A percentile compares a stretch with the other conserved stretches of the same genome.
These are phyloP conservation scores for Marronus borbonicus DNA, from an alignment of 2,888 invertebrate species.

Conservation along the genomic window DNA sequence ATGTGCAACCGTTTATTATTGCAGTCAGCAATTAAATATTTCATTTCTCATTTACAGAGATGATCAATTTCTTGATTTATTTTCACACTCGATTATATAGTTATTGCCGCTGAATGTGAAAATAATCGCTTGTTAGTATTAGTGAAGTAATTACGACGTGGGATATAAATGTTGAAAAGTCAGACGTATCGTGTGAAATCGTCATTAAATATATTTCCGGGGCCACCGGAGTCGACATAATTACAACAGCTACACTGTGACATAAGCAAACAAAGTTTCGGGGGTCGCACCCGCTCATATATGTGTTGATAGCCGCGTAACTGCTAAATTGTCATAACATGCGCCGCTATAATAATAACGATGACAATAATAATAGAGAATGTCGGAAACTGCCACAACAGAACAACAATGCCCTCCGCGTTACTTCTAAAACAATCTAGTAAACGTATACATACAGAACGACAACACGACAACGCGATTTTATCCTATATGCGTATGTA, in stretches of 20 bases:
- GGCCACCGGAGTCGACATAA: slow-evolving; percentile 43
- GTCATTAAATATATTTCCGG: slow-evolving; percentile 37
- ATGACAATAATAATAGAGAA: slow-evolving; percentile 46
- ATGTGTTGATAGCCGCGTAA: slow-evolving; percentile 38
- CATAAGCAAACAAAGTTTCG: slow-evolving; percentile 51
- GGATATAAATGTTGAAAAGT: slow-evolving; percentile 28
- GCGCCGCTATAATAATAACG: slow-evolving; percentile 42
- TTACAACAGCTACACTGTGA: slow-evolving; percentile 48
- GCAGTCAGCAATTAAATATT: background rate
- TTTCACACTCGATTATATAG: background rate
- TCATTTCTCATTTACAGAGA: too few relatives aligned
- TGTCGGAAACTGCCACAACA: slow-evolving; percentile 48
- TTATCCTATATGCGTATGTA: slow-evolving; percentile 21
- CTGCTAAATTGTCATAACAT: slow-evolving; percentile 52
- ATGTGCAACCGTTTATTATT: too few relatives aligned
- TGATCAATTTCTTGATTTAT: too few relatives aligned
- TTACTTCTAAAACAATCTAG: slow-evolving; percentile 49
- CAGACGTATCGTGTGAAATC: slow-evolving; percentile 29
- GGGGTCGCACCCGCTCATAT: slow-evolving; percentile 2
- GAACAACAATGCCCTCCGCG: slow-evolving; percentile 43
- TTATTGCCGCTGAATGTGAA: background rate
- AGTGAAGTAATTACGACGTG: too few relatives aligned
- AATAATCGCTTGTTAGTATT: background rate
- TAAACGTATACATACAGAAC: slow-evolving; percentile 34
- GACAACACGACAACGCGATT: slow-evolving; percentile 20